Evolutionary conservation across 2,113 vertebrate genomes (phyloP), one percentile per base, ranked within the genome.

Genomic region (Holacanthus passer): DNA sequence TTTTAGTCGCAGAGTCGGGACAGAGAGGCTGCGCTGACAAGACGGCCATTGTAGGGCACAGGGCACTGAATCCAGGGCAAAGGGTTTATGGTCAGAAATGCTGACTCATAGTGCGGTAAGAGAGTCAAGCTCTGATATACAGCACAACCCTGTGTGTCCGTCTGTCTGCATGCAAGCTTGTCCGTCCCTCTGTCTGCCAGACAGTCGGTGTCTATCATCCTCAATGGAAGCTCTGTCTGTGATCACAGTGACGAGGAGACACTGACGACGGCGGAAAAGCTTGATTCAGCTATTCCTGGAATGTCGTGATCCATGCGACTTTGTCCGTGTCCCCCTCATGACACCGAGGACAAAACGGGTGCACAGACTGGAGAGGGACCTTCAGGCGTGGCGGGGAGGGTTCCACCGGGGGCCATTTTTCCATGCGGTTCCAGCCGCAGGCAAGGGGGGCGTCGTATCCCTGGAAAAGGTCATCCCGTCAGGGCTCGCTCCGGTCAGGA

Each of bases 1-100:
- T 22, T 81, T 52, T 43, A 62, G 45, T 62, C 16, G 2, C 20
- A 20, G 47, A 20, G 50, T 12, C 76, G 77, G 85, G 85, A 93
- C 90, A 86, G 52, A 43, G 31, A 45, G 27, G 91, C 91, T 90
- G 84, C 48, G 55, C 65, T 79, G 83, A 94, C 91, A 95, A 93
- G 93, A 87, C 69, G 77, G 60, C 86, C 88, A 89, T 93, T 95
- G 93, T 95, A 83, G 93, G 91, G 84, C 79, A 67, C 20, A 56
- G 66, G 64, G 87, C 90, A 82, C 72, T 83, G 87, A 75, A 43
- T 85, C 80, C 92, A 92, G 75, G 27, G 53, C 91, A 89, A 89
- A 77, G 87, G 87, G 87, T 85, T 87, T 81, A 79, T 73, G 86
- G 90, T 93, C 71, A 94, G 91, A 94, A 94, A 90, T 87, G 88